Evolutionary conservation across 2,113 vertebrate species (phyloP).

Genomic region (Cebidichthys violaceus): DNA sequence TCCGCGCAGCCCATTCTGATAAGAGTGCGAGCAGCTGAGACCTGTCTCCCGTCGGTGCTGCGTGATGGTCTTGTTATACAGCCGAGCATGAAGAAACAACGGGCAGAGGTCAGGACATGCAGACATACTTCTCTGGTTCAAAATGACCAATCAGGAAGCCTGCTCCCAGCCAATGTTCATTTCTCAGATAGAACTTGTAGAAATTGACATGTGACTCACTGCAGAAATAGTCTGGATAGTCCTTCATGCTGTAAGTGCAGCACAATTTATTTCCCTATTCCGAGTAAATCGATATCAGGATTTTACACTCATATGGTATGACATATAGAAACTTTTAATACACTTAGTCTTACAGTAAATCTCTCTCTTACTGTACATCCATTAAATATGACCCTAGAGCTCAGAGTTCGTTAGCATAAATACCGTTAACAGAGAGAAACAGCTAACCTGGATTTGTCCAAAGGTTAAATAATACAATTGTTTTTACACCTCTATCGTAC

Average conservation of each 20-base stretch:
- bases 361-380: neutral
- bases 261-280: constrained; percentile 26
- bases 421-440: neutral
- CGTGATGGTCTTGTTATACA: constrained; percentile 76
- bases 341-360: constrained; percentile 1
- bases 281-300: constrained; percentile 36
- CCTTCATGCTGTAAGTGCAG: constrained; percentile 31
- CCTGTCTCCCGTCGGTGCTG: constrained; percentile 67
- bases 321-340: constrained; percentile 18
- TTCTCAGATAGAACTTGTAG: constrained; percentile 37
- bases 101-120: constrained; percentile 74
- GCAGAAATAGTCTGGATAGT: constrained; percentile 55
- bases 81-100: constrained; percentile 67
- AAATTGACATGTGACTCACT: constrained; percentile 71
- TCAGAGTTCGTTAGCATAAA: neutral
- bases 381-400: neutral
- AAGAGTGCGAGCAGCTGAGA: constrained; percentile 70
- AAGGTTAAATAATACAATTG: neutral
- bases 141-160: constrained; percentile 76
- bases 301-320: constrained; percentile 22
- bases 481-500: neutral
- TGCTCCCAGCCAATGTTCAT: constrained; percentile 61
- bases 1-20: constrained; percentile 61
- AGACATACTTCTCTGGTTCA: constrained; percentile 65
- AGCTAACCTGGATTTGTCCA: neutral